phyloP scores from a whole-genome alignment of 2,797 vertebrate species.

The Margarornis squamiger region DNA sequence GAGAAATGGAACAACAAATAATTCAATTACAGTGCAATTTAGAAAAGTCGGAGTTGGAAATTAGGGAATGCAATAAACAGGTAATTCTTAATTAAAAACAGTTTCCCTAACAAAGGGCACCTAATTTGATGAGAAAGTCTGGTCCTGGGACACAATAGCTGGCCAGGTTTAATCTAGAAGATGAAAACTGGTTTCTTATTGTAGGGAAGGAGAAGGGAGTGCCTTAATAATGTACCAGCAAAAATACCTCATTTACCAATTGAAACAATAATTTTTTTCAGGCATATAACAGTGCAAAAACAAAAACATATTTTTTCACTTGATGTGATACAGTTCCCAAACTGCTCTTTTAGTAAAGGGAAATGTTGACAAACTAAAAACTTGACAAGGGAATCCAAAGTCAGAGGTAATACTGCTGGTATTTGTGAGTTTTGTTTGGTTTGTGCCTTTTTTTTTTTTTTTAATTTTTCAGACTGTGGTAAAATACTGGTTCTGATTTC shows the following conservation, averaged over 20 bases:
- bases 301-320: neutral
- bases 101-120: neutral
- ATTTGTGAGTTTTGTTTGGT: neutral
- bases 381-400: neutral
- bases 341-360: neutral
- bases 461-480: neutral
- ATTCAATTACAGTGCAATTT: constrained; percentile 84
- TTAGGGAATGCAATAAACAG: constrained; percentile 81
- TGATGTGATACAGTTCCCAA: neutral
- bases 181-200: neutral
- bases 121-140: neutral
- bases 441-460: neutral
- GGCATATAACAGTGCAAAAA: neutral
- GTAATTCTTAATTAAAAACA: constrained; percentile 67
- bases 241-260: neutral
- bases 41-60: constrained; percentile 82
- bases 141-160: neutral
- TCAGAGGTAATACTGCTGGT: neutral
- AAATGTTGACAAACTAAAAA: neutral
- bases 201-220: neutral
- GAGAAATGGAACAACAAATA: constrained; percentile 90
- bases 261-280: neutral
- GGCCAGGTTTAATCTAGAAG: neutral
- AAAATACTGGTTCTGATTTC: neutral
- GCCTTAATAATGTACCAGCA: neutral